Evolutionary conservation across 2,888 invertebrate species (phyloP).

Genomic region (Electrophaes corylata): DNA sequence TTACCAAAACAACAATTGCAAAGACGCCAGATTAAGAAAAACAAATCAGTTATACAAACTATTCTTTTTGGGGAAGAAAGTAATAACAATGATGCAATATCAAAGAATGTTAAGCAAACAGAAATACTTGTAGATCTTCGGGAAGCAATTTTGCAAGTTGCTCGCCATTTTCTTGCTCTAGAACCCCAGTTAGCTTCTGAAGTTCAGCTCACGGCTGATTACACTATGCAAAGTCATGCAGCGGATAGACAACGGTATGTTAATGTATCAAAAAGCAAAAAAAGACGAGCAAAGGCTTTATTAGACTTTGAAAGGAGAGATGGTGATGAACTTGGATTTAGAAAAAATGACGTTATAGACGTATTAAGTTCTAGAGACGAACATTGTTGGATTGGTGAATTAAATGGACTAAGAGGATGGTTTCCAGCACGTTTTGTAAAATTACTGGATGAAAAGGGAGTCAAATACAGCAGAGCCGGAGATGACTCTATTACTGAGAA

Average conservation of each 20-base stretch:
- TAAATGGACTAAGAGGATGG: conserved; percentile 98
- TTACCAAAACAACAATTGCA: conserved; percentile 96
- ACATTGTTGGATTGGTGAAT: conserved; percentile 99
- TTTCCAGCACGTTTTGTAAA: conserved; percentile 99
- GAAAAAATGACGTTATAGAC: conserved; percentile 99
- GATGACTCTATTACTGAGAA: conserved; percentile 99
- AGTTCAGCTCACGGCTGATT: conserved; percentile 94
- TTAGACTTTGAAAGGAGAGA: conserved; percentile 98
- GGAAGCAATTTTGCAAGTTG: conserved; percentile 96
- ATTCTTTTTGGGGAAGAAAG: conserved; percentile 93
- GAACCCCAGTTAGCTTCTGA: conserved; percentile 94
- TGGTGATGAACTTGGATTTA: conserved; percentile 98
- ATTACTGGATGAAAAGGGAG: conserved; percentile 94
- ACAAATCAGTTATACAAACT: conserved; percentile 94
- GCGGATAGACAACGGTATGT: conserved; percentile 97
- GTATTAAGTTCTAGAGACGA: conserved; percentile 98
- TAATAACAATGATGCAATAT: conserved; percentile 92
- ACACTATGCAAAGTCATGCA: conserved; percentile 97
- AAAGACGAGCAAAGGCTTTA: conserved; percentile 96
- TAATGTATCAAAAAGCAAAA: conserved; percentile 94
- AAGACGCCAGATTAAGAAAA: conserved; percentile 94
- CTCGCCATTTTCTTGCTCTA: conserved; percentile 96
- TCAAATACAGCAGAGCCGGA: conserved; percentile 93
- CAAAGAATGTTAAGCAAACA: conserved; percentile 98
- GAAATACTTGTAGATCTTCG: conserved; percentile 98